These are phyloP conservation scores for Macquaria australasica DNA, from an alignment of 2,113 vertebrate species.

Conservation along the genomic window DNA sequence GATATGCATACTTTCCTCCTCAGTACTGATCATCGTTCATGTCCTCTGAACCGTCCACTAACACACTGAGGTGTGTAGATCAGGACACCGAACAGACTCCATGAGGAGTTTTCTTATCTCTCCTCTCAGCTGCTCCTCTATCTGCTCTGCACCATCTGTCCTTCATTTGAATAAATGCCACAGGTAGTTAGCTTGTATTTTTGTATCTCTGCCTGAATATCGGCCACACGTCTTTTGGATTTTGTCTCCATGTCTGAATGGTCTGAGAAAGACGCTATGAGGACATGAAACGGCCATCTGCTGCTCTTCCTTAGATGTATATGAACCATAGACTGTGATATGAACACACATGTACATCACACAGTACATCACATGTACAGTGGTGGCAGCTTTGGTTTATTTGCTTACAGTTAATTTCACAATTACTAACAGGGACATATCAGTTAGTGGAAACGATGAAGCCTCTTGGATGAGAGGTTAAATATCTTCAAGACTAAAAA, in stretches of 20 bases:
- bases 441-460: background rate
- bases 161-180: conserved; percentile 70
- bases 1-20: background rate
- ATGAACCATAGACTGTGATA: background rate
- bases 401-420: background rate
- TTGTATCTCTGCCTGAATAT: conserved; percentile 46
- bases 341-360: background rate
- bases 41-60: conserved; percentile 34
- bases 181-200: conserved; percentile 55
- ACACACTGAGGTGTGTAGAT: conserved; percentile 37
- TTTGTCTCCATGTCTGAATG: conserved; percentile 37
- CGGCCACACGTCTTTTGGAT: conserved; percentile 54
- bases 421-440: background rate
- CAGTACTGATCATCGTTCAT: background rate
- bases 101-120: conserved; percentile 52
- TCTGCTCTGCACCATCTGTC: conserved; percentile 57
- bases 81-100: conserved; percentile 26
- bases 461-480: background rate
- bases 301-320: conserved; percentile 9
- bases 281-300: conserved; percentile 66
- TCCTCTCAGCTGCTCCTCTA: conserved; percentile 45
- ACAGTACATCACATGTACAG: background rate
- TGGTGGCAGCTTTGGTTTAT: background rate
- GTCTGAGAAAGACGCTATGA: conserved; percentile 47
- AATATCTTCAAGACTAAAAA: background rate